phyloP scores from a whole-genome alignment of 2,113 vertebrate genomes.

The Sylvicapra grimmia region DNA sequence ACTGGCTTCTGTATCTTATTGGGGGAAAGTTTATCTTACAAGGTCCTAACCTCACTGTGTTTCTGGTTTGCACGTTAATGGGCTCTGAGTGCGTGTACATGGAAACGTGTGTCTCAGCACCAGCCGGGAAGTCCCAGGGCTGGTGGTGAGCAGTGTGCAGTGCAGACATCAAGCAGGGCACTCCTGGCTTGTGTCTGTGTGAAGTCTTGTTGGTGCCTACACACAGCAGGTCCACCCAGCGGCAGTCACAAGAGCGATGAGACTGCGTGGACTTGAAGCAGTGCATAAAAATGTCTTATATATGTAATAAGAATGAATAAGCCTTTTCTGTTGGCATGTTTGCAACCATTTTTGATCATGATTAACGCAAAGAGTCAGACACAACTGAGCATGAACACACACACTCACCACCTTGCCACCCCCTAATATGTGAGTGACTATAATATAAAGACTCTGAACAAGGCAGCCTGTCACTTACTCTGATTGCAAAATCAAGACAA shows the following conservation, averaged over 20 bases:
- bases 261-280: not conserved
- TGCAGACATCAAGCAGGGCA: not conserved
- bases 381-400: not conserved
- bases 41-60: not conserved
- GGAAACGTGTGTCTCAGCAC: not conserved
- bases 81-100: fast-evolving
- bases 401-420: not conserved
- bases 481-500: not conserved
- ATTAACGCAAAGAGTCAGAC: fast-evolving
- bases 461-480: not conserved
- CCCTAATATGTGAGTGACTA: not conserved
- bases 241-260: not conserved
- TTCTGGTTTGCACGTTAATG: not conserved
- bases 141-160: fast-evolving
- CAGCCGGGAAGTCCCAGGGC: not conserved
- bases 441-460: not conserved
- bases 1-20: not conserved
- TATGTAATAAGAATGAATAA: not conserved
- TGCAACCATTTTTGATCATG: not conserved
- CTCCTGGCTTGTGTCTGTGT: not conserved
- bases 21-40: not conserved
- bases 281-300: not conserved
- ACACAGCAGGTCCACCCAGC: not conserved
- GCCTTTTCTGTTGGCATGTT: not conserved
- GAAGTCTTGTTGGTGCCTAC: not conserved